Evolutionary conservation across 2,797 vertebrate species (phyloP).

Genomic region (Mormyrus proboscirostris): DNA sequence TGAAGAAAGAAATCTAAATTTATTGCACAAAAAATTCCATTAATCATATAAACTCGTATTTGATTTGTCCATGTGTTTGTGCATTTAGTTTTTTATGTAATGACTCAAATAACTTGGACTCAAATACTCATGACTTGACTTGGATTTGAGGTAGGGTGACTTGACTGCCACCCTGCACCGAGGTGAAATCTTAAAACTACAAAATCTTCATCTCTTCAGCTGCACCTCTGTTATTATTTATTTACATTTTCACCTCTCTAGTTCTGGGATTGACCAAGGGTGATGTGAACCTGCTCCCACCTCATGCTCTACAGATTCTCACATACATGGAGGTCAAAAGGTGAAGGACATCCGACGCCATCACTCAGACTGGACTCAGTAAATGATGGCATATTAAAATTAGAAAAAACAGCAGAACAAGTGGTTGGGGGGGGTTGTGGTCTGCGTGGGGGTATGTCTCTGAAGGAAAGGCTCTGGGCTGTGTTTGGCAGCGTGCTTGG

Average conservation of each 20-base stretch:
- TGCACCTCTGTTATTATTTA: background rate
- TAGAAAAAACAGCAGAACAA: constrained; percentile 10
- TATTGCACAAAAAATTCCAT: background rate
- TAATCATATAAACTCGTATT: background rate
- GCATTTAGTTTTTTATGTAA: background rate
- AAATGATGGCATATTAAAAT: constrained; percentile 8
- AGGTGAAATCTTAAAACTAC: background rate
- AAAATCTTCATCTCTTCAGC: background rate
- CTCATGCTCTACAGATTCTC: background rate
- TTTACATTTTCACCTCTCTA: background rate
- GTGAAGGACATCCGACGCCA: background rate
- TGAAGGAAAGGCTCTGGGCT: background rate
- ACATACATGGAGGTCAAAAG: background rate
- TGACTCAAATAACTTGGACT: background rate
- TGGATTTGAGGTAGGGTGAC: background rate
- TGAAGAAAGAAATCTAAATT: background rate
- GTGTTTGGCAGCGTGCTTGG: background rate
- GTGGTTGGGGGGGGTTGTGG: background rate
- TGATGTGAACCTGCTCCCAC: background rate
- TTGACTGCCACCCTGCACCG: background rate
- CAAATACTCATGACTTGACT: background rate
- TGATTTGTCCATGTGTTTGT: background rate
- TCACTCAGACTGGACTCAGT: background rate
- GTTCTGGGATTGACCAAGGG: background rate
- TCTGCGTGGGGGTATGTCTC: background rate